Base-by-base conservation (phyloP, 2,797 vertebrate species). In the Pseudocheirus occidentalis region DNA sequence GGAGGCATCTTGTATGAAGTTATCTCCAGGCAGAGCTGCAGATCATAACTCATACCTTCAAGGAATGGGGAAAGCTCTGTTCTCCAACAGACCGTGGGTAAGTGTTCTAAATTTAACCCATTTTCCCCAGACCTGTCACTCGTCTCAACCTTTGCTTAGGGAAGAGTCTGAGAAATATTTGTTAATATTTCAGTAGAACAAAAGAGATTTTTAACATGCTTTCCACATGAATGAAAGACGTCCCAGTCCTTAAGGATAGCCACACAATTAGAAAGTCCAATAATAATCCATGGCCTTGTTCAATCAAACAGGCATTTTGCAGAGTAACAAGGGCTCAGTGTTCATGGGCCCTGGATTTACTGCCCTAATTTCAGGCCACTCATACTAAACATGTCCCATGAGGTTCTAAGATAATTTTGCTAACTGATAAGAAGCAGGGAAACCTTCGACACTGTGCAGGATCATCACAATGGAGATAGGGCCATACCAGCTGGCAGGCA, bases 311-410 rank as follows among this genome's bases (percentile, higher is more conserved):
- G 21, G 62, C 1, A n/a, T 73, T 73, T 73, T 73, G 16, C 34
- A 40, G 34, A 73, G 62, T 34, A 16, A n/a, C 31, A n/a, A n/a
- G 59, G 34, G 57, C 28, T 58, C 4, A 28, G 13, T 34, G 59
- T 62, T 18, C 29, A 31, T 34, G 59, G 59, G 29, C 3, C 0
- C 59, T 18, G 34, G 34, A 73, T n/a, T 73, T 73, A 21, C 31
- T 5, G 14, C 5, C 62, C 62, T 29, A 91, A 66, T 16, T 66
- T n/a, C 53, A 89, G 27, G 90, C 90, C 93, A 92, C 92, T 66
- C 13, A 95, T 55, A 95, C 50, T 50, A 92, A 93, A 90, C 29
- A 46, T 12, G 27, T 62, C 92, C 59, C 91, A 50, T 53, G 73
- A 81, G 5, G 1, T 50, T 55, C 90, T 66, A 46, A 91, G 40